phyloP scores from a whole-genome alignment of 2,113 vertebrate species.

The Archilochus colubris region DNA sequence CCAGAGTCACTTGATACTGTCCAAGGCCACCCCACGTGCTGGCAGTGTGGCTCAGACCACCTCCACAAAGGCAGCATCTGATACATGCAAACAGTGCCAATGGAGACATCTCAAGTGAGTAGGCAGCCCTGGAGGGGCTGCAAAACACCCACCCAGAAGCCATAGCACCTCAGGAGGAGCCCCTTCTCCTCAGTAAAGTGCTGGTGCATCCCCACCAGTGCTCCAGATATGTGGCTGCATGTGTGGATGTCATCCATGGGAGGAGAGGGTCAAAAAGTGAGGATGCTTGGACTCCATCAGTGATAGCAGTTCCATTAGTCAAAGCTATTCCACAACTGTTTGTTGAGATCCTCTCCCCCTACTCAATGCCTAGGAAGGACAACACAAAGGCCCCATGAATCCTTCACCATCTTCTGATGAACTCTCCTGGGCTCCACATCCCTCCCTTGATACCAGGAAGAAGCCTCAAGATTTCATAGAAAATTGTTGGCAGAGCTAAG shows the following conservation, averaged over 20 bases:
- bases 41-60: not conserved
- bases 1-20: not conserved
- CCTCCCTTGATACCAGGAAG: not conserved
- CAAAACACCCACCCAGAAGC: not conserved
- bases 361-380: not conserved
- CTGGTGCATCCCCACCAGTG: not conserved
- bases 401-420: not conserved
- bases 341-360: not conserved
- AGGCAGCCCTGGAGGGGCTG: not conserved
- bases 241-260: not conserved
- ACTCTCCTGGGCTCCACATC: not conserved
- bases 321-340: not conserved
- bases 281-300: not conserved
- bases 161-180: fast-evolving
- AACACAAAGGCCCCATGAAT: not conserved
- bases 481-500: not conserved
- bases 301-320: not conserved
- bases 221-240: too few species aligned
- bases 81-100: not conserved
- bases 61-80: not conserved
- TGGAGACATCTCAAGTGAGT: not conserved
- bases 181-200: not conserved
- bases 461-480: not conserved
- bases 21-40: not conserved
- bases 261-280: not conserved